Base-by-base conservation (phyloP, 2,113 vertebrate genomes). In the Scalopus aquaticus region DNA sequence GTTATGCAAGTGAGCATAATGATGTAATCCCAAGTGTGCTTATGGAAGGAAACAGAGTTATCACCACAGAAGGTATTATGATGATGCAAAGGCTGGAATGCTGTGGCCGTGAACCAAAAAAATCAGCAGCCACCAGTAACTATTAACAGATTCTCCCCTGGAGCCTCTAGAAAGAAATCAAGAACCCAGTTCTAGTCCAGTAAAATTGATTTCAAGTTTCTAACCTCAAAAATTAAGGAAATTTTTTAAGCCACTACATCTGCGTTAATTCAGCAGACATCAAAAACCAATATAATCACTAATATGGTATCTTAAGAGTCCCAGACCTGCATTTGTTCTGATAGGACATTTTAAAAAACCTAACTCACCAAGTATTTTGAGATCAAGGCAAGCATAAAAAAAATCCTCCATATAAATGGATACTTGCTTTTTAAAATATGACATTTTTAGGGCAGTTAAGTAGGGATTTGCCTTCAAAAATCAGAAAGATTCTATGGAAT, bases 291-390 rank as follows among this genome's bases (percentile, higher is more conserved):
- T 28, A 93, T 0, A 77, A 60, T 62, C 37, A 81, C 19, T 65
- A 46, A 86, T 17, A 72, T 51, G 26, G 12, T 84, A 85, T 74
- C 58, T 74, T 58, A 60, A 90, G 46, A 95, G 73, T 42, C 13
- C 65, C 67, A 90, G 37, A 74, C 37, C n/a, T 85, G 22, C 65
- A 76, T 67, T 62, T 88, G 49, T 69, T 95, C n/a, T 92, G 30
- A 30, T 56, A 62, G 58, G 39, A 69, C 26, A 1, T 64, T 70
- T 73, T 51, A 42, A 84, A 88, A 69, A 77, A n/a, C 72, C 58
- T 56, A 64, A 91, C 37, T 44, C 72, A 85, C n/a, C 49, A 70
- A 89, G 5, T 67, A 83, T 77, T 60, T 65, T n/a, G 11, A 69
- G 9, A 58, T 86, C 44, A 54, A 69, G 22, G 51, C 20, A 89